phyloP scores from a whole-genome alignment of 2,797 vertebrate genomes.

The Kryptopterus vitreolus region DNA sequence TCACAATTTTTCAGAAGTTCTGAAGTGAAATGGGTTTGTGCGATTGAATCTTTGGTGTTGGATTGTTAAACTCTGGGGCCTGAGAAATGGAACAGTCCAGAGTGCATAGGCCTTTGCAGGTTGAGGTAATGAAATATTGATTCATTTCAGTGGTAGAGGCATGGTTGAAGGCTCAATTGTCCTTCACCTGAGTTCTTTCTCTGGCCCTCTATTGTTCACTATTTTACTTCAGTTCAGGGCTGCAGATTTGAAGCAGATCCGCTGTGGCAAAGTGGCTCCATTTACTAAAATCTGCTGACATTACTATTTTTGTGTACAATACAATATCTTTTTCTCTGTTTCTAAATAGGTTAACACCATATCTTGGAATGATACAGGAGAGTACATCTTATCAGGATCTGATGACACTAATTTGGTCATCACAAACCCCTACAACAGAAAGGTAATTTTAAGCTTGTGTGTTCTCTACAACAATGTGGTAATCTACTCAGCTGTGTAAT shows the following conservation, averaged over 20 bases:
- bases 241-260: neutral
- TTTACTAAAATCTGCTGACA: neutral
- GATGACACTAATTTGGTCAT: conserved; percentile 97
- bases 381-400: conserved; percentile 96
- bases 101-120: conserved; percentile 27
- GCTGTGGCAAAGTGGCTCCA: neutral
- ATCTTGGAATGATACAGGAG: conserved; percentile 98
- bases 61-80: neutral
- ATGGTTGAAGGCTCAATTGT: conserved; percentile 2
- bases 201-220: conserved; percentile 7
- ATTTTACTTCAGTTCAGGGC: neutral
- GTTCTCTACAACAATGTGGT: neutral
- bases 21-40: conserved; percentile 34
- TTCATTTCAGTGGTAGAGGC: conserved; percentile 34
- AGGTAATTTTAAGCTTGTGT: conserved; percentile 73
- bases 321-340: conserved; percentile 2
- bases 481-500: neutral
- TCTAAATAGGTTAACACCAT: conserved; percentile 93
- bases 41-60: conserved; percentile 38
- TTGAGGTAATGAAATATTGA: conserved; percentile 66
- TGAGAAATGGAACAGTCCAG: conserved; percentile 28
- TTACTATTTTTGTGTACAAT: neutral
- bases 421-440: conserved; percentile 95
- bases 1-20: conserved; percentile 19
- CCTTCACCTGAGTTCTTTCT: neutral